phyloP scores from a whole-genome alignment of 2,888 invertebrate genomes.

The Meandrusa payeni region DNA sequence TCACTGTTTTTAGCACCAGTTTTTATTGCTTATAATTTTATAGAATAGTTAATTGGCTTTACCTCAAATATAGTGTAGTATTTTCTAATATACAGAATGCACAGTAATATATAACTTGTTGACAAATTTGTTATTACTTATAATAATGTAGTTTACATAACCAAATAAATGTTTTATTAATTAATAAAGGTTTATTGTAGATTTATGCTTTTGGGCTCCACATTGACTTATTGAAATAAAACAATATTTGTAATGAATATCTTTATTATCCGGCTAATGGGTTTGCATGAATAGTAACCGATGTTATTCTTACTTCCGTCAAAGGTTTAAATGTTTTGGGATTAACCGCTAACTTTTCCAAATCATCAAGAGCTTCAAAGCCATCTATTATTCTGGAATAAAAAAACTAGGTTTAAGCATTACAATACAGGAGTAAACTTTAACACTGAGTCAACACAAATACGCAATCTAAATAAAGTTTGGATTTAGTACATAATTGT shows the following conservation, averaged over 20 bases:
- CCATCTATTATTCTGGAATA: constrained; percentile 96
- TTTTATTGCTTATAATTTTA: constrained; percentile 1
- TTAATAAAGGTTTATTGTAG: too few relatives aligned
- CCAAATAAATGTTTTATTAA: constrained; percentile 25
- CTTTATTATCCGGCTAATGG: constrained; percentile 88
- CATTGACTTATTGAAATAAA: constrained; percentile 16
- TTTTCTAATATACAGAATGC: constrained; percentile 9
- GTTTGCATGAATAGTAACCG: constrained; percentile 98
- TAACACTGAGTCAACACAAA: too few relatives aligned
- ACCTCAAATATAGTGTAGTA: constrained; percentile 3
- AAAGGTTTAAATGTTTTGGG: constrained; percentile 95
- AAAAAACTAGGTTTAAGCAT: constrained; percentile 27
- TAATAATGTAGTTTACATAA: constrained; percentile 14
- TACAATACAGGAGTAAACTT: too few relatives aligned
- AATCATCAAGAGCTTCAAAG: constrained; percentile 95
- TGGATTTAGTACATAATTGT: too few relatives aligned
- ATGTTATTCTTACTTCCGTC: constrained; percentile 92
- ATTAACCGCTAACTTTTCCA: constrained; percentile 97
- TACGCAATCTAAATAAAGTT: too few relatives aligned
- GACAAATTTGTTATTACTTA: constrained; percentile 14
- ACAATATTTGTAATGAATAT: constrained; percentile 25
- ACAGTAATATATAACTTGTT: constrained; percentile 15
- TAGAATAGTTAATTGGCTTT: constrained; percentile 1
- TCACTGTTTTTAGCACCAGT: constrained; percentile 5
- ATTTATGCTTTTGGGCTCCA: not conserved